Evolutionary conservation across 30 jellyfish, hydroid and myxozoan genomes (phyloP).

Genomic region (Turritopsis dohrnii): DNA sequence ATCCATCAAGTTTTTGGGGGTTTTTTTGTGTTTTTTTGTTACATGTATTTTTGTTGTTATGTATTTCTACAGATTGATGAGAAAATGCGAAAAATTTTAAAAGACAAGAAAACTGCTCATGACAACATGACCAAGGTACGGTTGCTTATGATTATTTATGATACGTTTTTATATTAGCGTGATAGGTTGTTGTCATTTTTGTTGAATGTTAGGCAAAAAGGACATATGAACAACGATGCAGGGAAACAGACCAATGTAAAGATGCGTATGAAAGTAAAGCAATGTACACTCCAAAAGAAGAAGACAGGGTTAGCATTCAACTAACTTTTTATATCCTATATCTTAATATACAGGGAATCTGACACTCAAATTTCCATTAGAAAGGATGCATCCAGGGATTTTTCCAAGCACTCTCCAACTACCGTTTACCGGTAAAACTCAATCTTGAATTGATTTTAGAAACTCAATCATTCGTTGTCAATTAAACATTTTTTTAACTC

Average conservation of each 20-base stretch:
- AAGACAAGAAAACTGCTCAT: slow-evolving; percentile 59
- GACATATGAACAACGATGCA: slow-evolving; percentile 64
- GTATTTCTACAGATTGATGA: slow-evolving; percentile 48
- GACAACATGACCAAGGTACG: slow-evolving; percentile 68
- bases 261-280: slow-evolving; percentile 43
- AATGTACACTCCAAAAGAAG: slow-evolving; percentile 63
- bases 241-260: slow-evolving; percentile 45
- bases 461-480: too few species aligned
- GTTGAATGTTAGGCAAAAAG: slow-evolving; percentile 37
- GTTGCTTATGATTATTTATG: background rate
- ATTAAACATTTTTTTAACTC: too few species aligned
- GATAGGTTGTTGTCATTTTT: background rate
- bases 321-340: too few species aligned
- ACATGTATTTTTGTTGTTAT: background rate
- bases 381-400: too few species aligned
- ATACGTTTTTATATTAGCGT: background rate
- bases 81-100: slow-evolving; percentile 58
- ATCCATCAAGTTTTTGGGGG: too few species aligned
- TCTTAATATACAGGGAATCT: too few species aligned
- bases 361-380: too few species aligned
- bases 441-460: too few species aligned
- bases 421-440: too few species aligned
- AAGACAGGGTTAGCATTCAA: slow-evolving; percentile 49
- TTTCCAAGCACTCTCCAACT: too few species aligned
- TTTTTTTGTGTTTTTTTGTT: too few species aligned